Evolutionary conservation across 2,113 vertebrate species (phyloP).

Genomic region (human (Homo sapiens)): GRCh38 chr7:156172001-156172500

Average conservation of each 20-base stretch:
- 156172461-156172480: rapidly evolving
- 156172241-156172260: background rate
- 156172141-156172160: too few species aligned
- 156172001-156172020: rapidly evolving
- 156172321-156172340: constrained; percentile 29
- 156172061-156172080: rapidly evolving
- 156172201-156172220: background rate
- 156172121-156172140: background rate
- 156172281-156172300: constrained; percentile 67
- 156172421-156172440: background rate
- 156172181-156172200: too few species aligned
- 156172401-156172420: background rate
- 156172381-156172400: background rate
- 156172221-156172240: background rate
- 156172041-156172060: rapidly evolving
- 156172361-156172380: constrained; percentile 18
- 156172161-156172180: background rate
- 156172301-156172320: constrained; percentile 60
- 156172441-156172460: background rate
- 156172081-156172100: rapidly evolving
- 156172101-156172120: background rate
- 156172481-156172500: background rate
- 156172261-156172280: constrained; percentile 12
- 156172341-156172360: background rate
- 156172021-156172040: background rate